Conservation (phyloP, 2,797 vertebrate species). For the Sebastes glaucus region DNA sequence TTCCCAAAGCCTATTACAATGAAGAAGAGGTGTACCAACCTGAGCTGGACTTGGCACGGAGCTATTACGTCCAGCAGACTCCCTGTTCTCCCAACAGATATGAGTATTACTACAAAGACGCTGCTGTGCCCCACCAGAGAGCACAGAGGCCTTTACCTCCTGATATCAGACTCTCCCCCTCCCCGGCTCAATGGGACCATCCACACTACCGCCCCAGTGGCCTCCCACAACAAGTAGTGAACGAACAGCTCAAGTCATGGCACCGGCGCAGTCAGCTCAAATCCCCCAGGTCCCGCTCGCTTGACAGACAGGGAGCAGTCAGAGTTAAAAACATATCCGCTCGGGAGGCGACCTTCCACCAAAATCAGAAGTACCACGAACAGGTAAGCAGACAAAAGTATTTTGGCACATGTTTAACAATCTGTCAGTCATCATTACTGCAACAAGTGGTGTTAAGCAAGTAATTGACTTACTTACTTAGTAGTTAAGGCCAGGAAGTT, state of each 20-base stretch:
- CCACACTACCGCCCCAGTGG: conserved; percentile 61
- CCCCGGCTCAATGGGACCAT: conserved; percentile 84
- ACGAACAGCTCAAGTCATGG: conserved; percentile 89
- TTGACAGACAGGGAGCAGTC: conserved; percentile 87
- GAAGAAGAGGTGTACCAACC: conserved; percentile 68
- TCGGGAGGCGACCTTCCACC: conserved; percentile 66
- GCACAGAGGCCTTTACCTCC: conserved; percentile 69
- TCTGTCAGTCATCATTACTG: neutral
- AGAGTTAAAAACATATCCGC: conserved; percentile 69
- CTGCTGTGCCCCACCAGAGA: conserved; percentile 72
- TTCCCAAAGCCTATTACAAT: conserved; percentile 67
- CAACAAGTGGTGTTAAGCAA: neutral
- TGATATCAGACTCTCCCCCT: conserved; percentile 82
- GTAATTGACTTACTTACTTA: neutral
- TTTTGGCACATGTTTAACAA: neutral
- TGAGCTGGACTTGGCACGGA: conserved; percentile 67
- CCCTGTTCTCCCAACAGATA: conserved; percentile 58
- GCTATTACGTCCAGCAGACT: conserved; percentile 57
- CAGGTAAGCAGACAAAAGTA: conserved; percentile 67
- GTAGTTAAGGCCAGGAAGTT: neutral
- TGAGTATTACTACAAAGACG: conserved; percentile 76
- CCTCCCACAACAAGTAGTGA: conserved; percentile 83
- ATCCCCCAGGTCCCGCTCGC: conserved; percentile 82
- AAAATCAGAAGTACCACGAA: conserved; percentile 67
- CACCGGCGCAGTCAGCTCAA: conserved; percentile 86